Percentiles rank a stretch among this genome's conserved stretches.
Conservation (phyloP, 2,797 vertebrate species). For the Danio kyathit region DNA sequence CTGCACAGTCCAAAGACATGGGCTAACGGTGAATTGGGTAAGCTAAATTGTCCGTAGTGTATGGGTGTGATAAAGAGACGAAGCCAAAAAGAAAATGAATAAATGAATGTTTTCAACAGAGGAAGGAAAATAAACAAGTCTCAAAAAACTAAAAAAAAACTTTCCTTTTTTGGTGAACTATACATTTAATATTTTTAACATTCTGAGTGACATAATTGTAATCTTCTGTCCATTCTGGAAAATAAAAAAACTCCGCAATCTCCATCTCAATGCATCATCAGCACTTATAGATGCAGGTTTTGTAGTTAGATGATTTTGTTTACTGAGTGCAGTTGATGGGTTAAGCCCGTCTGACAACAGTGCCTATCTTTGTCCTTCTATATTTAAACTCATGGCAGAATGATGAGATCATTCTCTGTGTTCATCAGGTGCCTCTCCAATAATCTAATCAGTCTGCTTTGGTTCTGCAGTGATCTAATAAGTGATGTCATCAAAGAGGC, state of each 20-base stretch:
- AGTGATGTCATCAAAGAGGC: slow-evolving; percentile 8
- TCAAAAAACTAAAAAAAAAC: too few species aligned
- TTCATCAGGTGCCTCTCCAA: slow-evolving; percentile 12
- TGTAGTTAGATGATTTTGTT: slow-evolving; percentile 13
- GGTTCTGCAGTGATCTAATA: slow-evolving; percentile 10
- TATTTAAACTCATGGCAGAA: background rate
- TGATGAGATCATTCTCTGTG: slow-evolving; percentile 7
- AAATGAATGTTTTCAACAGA: too few species aligned
- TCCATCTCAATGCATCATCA: slow-evolving; percentile 67
- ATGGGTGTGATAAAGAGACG: too few species aligned
- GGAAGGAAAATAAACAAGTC: too few species aligned
- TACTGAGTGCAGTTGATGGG: slow-evolving; percentile 38
- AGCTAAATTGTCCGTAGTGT: too few species aligned
- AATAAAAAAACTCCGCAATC: slow-evolving; percentile 66
- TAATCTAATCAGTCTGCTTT: slow-evolving; percentile 18
- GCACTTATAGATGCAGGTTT: slow-evolving; percentile 53
- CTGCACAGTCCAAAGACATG: too few species aligned
- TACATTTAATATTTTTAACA: too few species aligned
- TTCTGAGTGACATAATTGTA: slow-evolving; percentile 58
- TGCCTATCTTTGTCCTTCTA: background rate
- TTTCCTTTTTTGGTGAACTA: too few species aligned
- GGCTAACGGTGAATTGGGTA: too few species aligned
- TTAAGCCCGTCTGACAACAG: slow-evolving; percentile 18
- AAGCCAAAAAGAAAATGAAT: too few species aligned
- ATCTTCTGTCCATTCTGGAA: slow-evolving; percentile 61